Conservation (phyloP, 2,113 vertebrate species). For the Megaceryle maxima region DNA sequence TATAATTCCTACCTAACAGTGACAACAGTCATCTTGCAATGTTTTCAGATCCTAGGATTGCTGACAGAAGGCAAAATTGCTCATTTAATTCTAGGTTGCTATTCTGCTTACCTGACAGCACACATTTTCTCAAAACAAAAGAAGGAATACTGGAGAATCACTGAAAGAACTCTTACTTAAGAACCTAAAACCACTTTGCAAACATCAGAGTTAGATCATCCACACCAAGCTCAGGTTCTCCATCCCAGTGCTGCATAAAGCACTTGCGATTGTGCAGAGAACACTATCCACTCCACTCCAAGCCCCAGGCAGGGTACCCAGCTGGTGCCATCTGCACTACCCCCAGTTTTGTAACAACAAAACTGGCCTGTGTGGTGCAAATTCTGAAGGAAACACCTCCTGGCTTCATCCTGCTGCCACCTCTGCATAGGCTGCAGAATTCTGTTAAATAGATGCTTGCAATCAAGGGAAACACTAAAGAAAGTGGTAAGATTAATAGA, state of each 20-base stretch:
- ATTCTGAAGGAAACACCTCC: not conserved
- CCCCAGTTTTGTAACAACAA: not conserved
- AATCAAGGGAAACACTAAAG: not conserved
- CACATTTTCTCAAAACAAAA: not conserved
- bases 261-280: not conserved
- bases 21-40: not conserved
- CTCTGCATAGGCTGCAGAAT: not conserved
- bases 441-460: not conserved
- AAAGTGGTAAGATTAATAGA: not conserved
- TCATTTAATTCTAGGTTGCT: not conserved
- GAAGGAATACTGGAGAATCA: not conserved
- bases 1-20: not conserved
- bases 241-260: not conserved
- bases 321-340: rapidly evolving
- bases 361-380: too few relatives aligned
- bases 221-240: too few relatives aligned
- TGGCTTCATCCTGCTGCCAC: not conserved
- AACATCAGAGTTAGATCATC: too few relatives aligned
- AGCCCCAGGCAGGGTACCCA: not conserved
- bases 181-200: not conserved
- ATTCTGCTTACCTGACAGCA: not conserved
- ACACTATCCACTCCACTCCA: rapidly evolving
- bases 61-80: not conserved
- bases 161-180: not conserved
- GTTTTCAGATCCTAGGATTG: not conserved